Evolutionary conservation across 2,888 invertebrate genomes (phyloP), one percentile per base, ranked within the genome.

Genomic region (Rhagium mordax): DNA sequence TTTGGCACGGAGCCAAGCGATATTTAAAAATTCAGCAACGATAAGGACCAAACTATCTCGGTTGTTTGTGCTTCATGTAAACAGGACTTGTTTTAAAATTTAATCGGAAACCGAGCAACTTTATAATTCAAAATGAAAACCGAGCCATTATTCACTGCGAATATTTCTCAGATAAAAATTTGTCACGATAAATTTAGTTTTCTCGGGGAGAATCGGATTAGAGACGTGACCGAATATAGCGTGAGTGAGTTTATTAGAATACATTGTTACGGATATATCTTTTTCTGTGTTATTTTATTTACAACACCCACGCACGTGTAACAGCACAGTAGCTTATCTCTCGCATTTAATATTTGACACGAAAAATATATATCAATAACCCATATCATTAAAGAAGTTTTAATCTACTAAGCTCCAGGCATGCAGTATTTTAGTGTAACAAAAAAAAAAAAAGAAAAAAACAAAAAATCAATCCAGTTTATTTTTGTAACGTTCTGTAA

Each of bases 161-260:
- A 24, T 47, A 6, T 21, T 33, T 60, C 60, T 29, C 4, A 48
- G 47, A 62, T 62, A 62, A 47, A 57, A 62, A 21, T 62, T 55
- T 24, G 55, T 24, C 24, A 7, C 24, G 13, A 55, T 24, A 62
- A 62, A 48, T 62, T 62, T 47, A 13, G 41, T 41, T 18, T 24
- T 7, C 24, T 48, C 21, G 15, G 61, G n/a, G 20, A 41, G 13
- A 62, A 20, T 48, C 20, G 29, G 61, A 47, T 62, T 62, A 62
- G 7, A 62, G 48, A 62, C 61, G 61, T 62, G 61, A 62, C 61
- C 61, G 21, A 62, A 47, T 62, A 47, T 62, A 48, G 20, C 21
- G 33, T 29, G 21, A 62, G 33, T 29, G 21, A 62, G 61, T 62
- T 62, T 48, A 62, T 62, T 62, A 62, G 48, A 48, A 62, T 48